A percentile compares a stretch with the other conserved stretches of the same genome.
Conservation (phyloP, 2,113 vertebrate genomes). For the Talpa occidentalis region DNA sequence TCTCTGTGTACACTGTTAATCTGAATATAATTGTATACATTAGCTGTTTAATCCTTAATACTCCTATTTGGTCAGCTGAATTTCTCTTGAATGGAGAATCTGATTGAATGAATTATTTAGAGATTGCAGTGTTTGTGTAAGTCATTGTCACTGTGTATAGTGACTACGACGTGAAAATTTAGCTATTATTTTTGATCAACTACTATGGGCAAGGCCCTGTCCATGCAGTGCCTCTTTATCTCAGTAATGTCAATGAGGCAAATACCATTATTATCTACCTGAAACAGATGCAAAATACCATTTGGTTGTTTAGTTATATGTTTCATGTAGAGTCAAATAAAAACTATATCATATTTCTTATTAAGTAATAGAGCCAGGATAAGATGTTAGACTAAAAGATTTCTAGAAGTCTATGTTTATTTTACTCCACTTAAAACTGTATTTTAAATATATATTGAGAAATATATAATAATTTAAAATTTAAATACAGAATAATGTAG, state of each 20-base stretch:
- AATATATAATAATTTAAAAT: neutral
- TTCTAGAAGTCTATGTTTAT: neutral
- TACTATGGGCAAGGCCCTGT: neutral
- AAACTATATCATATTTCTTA: neutral
- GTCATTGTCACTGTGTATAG: neutral
- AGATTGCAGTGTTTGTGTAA: neutral
- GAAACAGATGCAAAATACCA: neutral
- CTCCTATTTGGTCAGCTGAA: neutral
- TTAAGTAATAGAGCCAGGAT: neutral
- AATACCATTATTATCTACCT: neutral
- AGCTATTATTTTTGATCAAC: neutral
- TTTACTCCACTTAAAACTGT: neutral
- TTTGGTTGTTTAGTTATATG: neutral
- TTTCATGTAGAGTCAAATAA: neutral
- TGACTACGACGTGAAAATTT: neutral
- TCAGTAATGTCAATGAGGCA: neutral
- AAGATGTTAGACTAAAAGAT: neutral
- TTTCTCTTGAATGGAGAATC: constrained; percentile 8
- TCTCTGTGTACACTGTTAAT: neutral
- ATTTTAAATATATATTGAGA: neutral
- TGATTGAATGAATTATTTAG: neutral
- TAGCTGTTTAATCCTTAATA: neutral
- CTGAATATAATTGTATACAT: neutral
- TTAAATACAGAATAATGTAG: neutral
- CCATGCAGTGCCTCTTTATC: neutral